Evolutionary conservation across 2,888 invertebrate species (phyloP).

Genomic region (Eupithecia exiguata): DNA sequence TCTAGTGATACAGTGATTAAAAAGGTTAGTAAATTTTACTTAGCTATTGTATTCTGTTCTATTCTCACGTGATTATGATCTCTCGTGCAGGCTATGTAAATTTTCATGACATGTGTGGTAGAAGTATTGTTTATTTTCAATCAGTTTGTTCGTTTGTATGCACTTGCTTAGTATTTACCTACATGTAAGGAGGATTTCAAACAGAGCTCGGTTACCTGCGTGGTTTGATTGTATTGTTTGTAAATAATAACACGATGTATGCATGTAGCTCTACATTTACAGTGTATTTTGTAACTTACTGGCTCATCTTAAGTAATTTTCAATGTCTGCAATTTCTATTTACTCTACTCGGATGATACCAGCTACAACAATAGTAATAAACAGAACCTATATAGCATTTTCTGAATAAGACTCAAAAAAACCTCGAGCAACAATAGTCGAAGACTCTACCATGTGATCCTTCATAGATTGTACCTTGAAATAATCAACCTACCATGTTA

Average conservation of each 20-base stretch:
- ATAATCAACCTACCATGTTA: background rate
- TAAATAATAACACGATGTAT: conserved; percentile 12
- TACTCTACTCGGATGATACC: background rate
- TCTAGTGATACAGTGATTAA: conserved; percentile 41
- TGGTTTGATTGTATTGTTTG: conserved; percentile 16
- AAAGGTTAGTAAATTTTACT: conserved; percentile 20
- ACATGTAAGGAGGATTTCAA: conserved; percentile 16
- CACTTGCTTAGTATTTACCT: conserved; percentile 21
- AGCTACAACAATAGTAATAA: background rate
- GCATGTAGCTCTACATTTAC: conserved; percentile 10
- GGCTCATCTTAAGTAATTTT: background rate
- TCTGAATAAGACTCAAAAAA: too few species aligned
- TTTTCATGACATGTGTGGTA: background rate
- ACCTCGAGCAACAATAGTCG: background rate
- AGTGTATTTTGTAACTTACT: background rate
- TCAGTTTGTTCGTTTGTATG: conserved; percentile 15
- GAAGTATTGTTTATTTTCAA: conserved; percentile 27
- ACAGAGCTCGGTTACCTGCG: conserved; percentile 9
- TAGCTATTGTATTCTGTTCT: conserved; percentile 13
- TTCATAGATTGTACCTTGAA: background rate
- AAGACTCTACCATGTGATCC: background rate
- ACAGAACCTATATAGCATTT: background rate
- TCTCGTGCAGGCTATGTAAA: conserved; percentile 7
- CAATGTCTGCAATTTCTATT: background rate
- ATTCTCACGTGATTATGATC: conserved; percentile 23